Evolutionary conservation across 2,888 invertebrate species (phyloP).

Genomic region (Oegoconia quadripuncta): DNA sequence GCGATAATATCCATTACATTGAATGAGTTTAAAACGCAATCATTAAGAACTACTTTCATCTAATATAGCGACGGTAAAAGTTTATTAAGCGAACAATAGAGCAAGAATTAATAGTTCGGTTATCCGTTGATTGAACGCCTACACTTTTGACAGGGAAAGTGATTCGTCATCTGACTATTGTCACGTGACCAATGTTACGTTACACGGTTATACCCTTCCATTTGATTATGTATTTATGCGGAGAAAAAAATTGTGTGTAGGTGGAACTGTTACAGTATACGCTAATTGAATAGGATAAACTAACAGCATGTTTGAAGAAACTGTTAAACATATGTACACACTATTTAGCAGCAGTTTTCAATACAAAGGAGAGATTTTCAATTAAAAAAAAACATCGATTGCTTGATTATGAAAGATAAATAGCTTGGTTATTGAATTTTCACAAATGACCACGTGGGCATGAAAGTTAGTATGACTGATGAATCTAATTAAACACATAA

Average conservation of each 20-base stretch:
- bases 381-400: too few species aligned
- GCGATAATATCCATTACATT: constrained; percentile 44
- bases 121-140: constrained; percentile 53
- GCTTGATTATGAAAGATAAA: too few species aligned
- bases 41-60: constrained; percentile 57
- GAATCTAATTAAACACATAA: too few species aligned
- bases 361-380: too few species aligned
- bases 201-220: constrained; percentile 21
- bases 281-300: constrained; percentile 7
- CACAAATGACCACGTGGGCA: too few species aligned
- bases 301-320: too few species aligned
- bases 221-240: constrained; percentile 2
- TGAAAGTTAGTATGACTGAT: too few species aligned
- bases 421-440: too few species aligned
- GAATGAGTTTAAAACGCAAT: constrained; percentile 46
- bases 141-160: constrained; percentile 54
- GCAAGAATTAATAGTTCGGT: constrained; percentile 36
- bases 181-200: constrained; percentile 48
- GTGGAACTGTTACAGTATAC: constrained; percentile 2
- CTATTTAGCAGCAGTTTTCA: too few species aligned
- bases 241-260: constrained; percentile 7
- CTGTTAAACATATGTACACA: too few species aligned
- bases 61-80: constrained; percentile 50
- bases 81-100: constrained; percentile 65
- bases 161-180: constrained; percentile 37